These are phyloP conservation scores for Xenopus petersii DNA, from an alignment of 2,797 vertebrate species.

Conservation along the genomic window DNA sequence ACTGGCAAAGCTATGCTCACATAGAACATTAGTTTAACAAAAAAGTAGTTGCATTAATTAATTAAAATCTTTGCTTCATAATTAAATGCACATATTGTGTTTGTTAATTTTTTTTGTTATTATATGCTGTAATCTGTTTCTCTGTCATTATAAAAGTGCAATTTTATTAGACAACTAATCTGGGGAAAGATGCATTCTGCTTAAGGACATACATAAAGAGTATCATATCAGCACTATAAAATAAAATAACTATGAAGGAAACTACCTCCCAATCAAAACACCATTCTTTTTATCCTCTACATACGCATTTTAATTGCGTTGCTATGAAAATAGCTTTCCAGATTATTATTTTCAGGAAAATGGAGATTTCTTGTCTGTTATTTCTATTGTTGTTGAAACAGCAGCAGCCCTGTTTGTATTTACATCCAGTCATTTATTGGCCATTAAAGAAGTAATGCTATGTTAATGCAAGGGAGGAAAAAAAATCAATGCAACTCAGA, in stretches of 20 bases:
- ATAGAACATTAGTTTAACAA: not conserved
- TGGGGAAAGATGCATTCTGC: slow-evolving; percentile 29
- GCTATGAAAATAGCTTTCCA: slow-evolving; percentile 39
- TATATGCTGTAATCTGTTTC: slow-evolving; percentile 21
- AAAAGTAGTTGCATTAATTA: not conserved
- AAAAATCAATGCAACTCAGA: slow-evolving; percentile 82
- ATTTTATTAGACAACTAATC: slow-evolving; percentile 42
- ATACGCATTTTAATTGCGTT: slow-evolving; percentile 40
- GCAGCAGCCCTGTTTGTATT: slow-evolving; percentile 70
- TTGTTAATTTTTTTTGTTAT: not conserved
- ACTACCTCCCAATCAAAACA: slow-evolving; percentile 17
- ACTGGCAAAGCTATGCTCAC: too few species aligned
- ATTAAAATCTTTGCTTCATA: not conserved
- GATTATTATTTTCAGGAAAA: slow-evolving; percentile 48
- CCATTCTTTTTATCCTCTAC: slow-evolving; percentile 1
- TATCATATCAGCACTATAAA: slow-evolving; percentile 34
- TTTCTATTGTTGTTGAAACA: slow-evolving; percentile 64
- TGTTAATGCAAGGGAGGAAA: slow-evolving; percentile 75
- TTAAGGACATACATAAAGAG: slow-evolving; percentile 36
- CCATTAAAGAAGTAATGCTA: slow-evolving; percentile 84
- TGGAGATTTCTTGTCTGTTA: slow-evolving; percentile 51
- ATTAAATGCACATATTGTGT: not conserved
- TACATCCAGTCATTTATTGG: slow-evolving; percentile 81
- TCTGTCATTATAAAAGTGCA: slow-evolving; percentile 20
- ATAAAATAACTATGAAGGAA: slow-evolving; percentile 56